Conservation (phyloP, 1,140 invertebrate genomes). For the Littorina saxatilis region DNA sequence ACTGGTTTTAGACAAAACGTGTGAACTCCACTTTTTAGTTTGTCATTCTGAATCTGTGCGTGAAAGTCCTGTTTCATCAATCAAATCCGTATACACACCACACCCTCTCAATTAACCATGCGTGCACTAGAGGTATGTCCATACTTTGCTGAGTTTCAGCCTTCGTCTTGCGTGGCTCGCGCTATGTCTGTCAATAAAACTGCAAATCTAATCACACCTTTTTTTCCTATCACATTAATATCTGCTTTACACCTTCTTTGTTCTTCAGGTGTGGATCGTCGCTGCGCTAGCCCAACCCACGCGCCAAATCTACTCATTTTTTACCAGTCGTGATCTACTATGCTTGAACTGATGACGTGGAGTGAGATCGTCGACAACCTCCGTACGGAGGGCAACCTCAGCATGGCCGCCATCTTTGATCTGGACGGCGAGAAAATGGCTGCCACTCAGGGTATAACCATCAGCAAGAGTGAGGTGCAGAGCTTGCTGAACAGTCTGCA, state of each 20-base stretch:
- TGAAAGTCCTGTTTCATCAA: no score
- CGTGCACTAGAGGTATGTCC: no score
- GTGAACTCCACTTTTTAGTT: no score
- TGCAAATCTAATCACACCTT: no score
- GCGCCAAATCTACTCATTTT: neutral
- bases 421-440: conserved; percentile 46
- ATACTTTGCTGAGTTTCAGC: no score
- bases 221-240: no score
- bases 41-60: no score
- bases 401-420: conserved; percentile 52
- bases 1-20: no score
- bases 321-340: neutral
- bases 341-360: conserved; percentile 56
- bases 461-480: conserved; percentile 33
- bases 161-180: no score
- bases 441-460: conserved; percentile 36
- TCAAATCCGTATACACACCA: no score
- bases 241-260: neutral
- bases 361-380: conserved; percentile 52
- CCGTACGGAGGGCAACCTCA: conserved; percentile 46
- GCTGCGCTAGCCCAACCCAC: neutral
- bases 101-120: no score
- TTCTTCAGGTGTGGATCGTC: neutral
- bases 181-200: no score
- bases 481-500: conserved; percentile 35